phyloP scores from a whole-genome alignment of 2,113 vertebrate genomes.

The Hepsetus odoe region DNA sequence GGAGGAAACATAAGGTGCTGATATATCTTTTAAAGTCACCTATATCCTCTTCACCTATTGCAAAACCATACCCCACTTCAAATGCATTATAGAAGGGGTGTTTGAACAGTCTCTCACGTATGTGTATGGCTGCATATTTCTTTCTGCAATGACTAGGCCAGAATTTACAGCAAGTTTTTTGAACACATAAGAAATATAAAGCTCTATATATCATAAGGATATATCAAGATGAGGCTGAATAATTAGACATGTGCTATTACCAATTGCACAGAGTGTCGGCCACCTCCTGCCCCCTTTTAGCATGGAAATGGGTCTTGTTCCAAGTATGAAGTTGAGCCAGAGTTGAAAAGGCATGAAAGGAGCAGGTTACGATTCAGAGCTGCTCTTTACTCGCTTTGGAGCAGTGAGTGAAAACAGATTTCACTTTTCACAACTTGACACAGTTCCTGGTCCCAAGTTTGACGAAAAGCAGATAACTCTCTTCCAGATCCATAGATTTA shows the following conservation, averaged over 20 bases:
- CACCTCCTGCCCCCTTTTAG: not conserved
- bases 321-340: conserved; percentile 74
- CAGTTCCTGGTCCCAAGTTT: conserved; percentile 66
- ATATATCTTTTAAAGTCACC: conserved; percentile 16
- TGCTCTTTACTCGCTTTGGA: conserved; percentile 66
- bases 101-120: not conserved
- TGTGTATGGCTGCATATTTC: not conserved
- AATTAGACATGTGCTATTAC: conserved; percentile 14
- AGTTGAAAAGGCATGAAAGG: conserved; percentile 71
- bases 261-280: not conserved
- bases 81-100: not conserved
- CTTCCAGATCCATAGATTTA: conserved; percentile 46
- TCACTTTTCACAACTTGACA: conserved; percentile 63
- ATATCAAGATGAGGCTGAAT: conserved; percentile 21
- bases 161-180: not conserved
- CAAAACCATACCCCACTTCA: not conserved
- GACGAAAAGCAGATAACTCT: conserved; percentile 59
- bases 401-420: conserved; percentile 74
- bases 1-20: conserved; percentile 6
- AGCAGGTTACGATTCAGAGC: conserved; percentile 73
- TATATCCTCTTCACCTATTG: not conserved
- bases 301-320: conserved; percentile 61
- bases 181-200: not conserved
- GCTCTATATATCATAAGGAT: conserved; percentile 13
- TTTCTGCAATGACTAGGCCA: not conserved